phyloP scores from a whole-genome alignment of 2,888 invertebrate genomes.

The Pemphredon lugubris region DNA sequence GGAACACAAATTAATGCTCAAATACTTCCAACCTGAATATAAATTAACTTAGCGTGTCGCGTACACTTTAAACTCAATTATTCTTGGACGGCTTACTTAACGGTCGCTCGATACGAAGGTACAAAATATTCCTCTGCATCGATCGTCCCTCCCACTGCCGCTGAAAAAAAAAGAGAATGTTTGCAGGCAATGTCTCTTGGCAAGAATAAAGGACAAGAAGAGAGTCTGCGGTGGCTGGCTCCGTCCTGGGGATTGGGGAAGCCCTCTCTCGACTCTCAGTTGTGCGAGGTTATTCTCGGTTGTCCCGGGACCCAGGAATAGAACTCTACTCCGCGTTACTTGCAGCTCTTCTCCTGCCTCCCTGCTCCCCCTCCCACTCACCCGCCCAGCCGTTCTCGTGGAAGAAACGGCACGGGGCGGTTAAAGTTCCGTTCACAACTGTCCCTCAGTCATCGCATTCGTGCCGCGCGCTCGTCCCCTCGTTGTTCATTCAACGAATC shows the following conservation, averaged over 20 bases:
- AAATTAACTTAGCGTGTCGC: no score
- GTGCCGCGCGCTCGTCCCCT: background rate
- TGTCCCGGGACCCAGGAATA: constrained; percentile 70
- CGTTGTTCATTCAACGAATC: constrained; percentile 26
- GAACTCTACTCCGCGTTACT: constrained; percentile 55
- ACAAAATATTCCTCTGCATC: no score
- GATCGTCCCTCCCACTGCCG: no score
- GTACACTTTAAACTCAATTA: no score
- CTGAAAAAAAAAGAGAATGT: background rate
- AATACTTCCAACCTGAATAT: no score
- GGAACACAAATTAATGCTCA: no score
- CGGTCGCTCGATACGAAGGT: no score
- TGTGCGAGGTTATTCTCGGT: constrained; percentile 68
- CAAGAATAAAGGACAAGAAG: background rate
- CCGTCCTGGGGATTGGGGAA: constrained; percentile 71
- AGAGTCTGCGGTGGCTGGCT: no score
- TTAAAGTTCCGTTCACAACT: constrained; percentile 32
- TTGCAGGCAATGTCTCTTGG: background rate
- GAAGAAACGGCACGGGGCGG: constrained; percentile 5
- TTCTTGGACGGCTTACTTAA: no score
- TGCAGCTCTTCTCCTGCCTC: constrained; percentile 2
- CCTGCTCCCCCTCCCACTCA: background rate
- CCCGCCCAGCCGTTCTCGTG: no score
- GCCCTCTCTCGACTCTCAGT: constrained; percentile 62
- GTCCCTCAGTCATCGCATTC: constrained; percentile 19